Evolutionary conservation across 1,140 invertebrate genomes (phyloP).

Genomic region (Brachionus manjavacas): DNA sequence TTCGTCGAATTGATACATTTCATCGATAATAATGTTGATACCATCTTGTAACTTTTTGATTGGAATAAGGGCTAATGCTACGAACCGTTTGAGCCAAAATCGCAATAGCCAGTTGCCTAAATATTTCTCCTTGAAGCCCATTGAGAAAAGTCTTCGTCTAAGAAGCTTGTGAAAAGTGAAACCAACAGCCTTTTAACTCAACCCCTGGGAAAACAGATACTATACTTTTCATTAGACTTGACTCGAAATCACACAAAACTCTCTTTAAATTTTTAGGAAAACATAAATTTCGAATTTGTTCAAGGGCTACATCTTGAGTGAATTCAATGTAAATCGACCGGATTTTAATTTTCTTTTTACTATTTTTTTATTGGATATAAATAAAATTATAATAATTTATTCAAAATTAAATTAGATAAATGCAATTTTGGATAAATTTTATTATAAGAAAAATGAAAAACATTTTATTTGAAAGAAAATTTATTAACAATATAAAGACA

Average conservation of each 20-base stretch:
- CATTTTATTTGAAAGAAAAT: no score
- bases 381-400: no score
- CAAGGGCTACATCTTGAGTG: no score
- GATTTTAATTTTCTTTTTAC: no score
- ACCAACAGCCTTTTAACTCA: background rate
- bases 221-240: background rate
- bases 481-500: no score
- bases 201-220: background rate
- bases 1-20: background rate
- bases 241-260: background rate
- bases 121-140: background rate
- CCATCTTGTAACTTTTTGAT: background rate
- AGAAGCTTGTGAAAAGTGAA: background rate
- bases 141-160: background rate
- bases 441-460: no score
- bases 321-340: no score
- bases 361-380: no score
- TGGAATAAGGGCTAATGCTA: background rate
- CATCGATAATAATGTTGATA: background rate
- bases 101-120: background rate
- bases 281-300: background rate
- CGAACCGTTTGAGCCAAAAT: background rate
- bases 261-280: background rate
- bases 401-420: no score
- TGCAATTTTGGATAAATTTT: no score